phyloP scores from a whole-genome alignment of 1,140 invertebrate species.

The Drosophila novamexicana region DNA sequence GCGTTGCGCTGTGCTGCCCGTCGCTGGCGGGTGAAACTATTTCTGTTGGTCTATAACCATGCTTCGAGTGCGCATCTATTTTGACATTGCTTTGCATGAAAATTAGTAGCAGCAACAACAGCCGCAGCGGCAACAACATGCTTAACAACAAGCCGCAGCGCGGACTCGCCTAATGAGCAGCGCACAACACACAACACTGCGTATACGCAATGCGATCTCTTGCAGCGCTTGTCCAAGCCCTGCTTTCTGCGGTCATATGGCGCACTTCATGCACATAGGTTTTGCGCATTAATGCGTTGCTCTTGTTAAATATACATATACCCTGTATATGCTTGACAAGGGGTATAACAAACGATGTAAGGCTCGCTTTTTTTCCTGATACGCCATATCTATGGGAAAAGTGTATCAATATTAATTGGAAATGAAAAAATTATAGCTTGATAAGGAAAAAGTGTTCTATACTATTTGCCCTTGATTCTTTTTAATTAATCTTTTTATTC shows the following conservation, averaged over 20 bases:
- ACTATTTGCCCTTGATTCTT: too few species aligned
- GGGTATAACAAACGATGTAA: constrained; percentile 1
- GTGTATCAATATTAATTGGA: too few species aligned
- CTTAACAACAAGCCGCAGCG: constrained; percentile 7
- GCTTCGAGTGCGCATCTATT: constrained; percentile 24
- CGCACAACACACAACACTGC: constrained; percentile 39
- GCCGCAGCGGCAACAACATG: constrained; percentile 14
- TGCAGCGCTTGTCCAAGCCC: constrained; percentile 34
- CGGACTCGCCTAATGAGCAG: constrained; percentile 71
- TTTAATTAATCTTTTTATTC: too few species aligned
- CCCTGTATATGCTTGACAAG: neutral
- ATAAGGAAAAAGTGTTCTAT: too few species aligned
- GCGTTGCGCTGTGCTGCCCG: constrained; percentile 4
- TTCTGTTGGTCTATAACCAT: too few species aligned
- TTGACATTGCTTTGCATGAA: constrained; percentile 52
- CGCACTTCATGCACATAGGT: constrained; percentile 59
- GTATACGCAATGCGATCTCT: constrained; percentile 61
- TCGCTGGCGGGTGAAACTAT: constrained; percentile 53
- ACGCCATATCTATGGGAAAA: too few species aligned
- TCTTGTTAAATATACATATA: constrained; percentile 11
- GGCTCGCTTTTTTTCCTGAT: too few species aligned
- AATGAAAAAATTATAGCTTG: too few species aligned
- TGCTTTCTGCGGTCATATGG: constrained; percentile 47
- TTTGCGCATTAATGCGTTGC: constrained; percentile 61
- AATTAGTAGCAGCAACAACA: constrained; percentile 57